phyloP scores from a whole-genome alignment of 2,113 vertebrate genomes.

The Ceyx margarethae region DNA sequence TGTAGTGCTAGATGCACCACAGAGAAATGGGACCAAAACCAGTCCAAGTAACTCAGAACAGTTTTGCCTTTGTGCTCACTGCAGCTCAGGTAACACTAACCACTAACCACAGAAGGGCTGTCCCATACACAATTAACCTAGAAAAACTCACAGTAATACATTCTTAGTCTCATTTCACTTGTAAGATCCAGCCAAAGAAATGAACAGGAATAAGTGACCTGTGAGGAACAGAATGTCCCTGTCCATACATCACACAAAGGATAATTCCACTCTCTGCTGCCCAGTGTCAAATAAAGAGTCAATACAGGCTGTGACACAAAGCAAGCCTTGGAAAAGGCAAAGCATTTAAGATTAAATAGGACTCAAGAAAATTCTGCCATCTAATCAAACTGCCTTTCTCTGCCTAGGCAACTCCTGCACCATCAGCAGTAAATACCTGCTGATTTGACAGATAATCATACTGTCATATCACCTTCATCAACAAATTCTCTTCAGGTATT shows the following conservation, averaged over 20 bases:
- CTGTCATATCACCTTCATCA: not conserved
- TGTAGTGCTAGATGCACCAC: not conserved
- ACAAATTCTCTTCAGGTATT: not conserved
- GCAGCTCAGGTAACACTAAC: not conserved
- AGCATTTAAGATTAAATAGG: not conserved
- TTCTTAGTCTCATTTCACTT: not conserved
- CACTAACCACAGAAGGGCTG: not conserved
- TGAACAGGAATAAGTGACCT: not conserved
- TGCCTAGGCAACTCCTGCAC: not conserved
- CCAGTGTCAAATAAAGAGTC: not conserved
- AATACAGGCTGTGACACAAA: not conserved
- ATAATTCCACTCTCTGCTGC: not conserved
- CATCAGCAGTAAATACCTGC: slow-evolving; percentile 32
- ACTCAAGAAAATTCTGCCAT: not conserved
- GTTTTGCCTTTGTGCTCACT: not conserved
- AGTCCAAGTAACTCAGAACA: not conserved
- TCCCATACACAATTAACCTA: not conserved
- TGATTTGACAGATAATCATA: slow-evolving; percentile 34
- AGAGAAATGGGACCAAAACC: not conserved
- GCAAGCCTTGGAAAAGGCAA: not conserved
- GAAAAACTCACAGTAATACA: not conserved
- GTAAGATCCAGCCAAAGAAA: not conserved
- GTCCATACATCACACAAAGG: not conserved
- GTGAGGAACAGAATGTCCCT: not conserved
- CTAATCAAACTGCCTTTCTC: not conserved